phyloP scores from a whole-genome alignment of 2,888 invertebrate species.

The Papilio elwesi region DNA sequence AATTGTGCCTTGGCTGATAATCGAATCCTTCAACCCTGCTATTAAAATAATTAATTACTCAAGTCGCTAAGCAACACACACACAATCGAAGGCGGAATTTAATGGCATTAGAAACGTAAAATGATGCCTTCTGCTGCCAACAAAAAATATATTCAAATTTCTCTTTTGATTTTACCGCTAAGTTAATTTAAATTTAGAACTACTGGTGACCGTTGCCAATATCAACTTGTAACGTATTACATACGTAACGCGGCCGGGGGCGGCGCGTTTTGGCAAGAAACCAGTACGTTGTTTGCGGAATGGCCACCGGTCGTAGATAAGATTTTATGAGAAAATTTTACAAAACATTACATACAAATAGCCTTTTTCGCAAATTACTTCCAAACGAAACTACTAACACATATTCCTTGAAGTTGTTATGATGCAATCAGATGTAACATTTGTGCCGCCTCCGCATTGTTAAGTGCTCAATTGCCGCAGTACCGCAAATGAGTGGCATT shows the following conservation, averaged over 20 bases:
- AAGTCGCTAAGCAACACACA: not conserved
- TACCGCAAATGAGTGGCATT: not conserved
- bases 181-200: constrained; percentile 4
- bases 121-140: too few species aligned
- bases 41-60: too few species aligned
- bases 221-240: constrained; percentile 35
- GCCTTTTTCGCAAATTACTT: constrained; percentile 5
- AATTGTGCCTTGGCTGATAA: too few species aligned
- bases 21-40: too few species aligned
- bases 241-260: constrained; percentile 22
- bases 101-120: not conserved
- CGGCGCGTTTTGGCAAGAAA: constrained; percentile 37
- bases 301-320: constrained; percentile 30
- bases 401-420: not conserved
- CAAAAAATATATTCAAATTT: not conserved
- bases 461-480: not conserved
- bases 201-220: constrained; percentile 34
- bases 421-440: not conserved
- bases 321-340: constrained; percentile 26
- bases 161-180: not conserved
- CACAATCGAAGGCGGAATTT: not conserved
- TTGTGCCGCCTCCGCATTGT: not conserved
- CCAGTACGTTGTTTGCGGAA: constrained; percentile 30
- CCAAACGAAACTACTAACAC: not conserved
- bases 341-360: constrained; percentile 30